These are phyloP conservation scores for Eonycteris spelaea DNA, from an alignment of 2,113 vertebrate species.

Conservation along the genomic window DNA sequence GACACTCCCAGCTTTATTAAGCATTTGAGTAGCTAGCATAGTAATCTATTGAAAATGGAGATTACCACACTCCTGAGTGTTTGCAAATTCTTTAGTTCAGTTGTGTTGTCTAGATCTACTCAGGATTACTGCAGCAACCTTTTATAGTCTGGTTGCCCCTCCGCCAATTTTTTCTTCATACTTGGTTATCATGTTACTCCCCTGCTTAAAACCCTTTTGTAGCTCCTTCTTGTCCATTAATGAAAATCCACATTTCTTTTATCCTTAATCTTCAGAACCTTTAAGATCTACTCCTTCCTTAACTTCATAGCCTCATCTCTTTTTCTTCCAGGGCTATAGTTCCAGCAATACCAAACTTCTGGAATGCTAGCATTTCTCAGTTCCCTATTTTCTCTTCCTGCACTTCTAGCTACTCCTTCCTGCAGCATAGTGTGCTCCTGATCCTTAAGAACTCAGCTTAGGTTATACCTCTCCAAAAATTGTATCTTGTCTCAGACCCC, in stretches of 20 bases:
- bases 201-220: background rate
- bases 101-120: background rate
- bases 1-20: background rate
- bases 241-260: background rate
- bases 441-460: background rate
- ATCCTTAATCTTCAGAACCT: background rate
- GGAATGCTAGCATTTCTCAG: background rate
- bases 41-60: background rate
- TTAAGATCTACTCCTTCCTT: background rate
- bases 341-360: background rate
- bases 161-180: background rate
- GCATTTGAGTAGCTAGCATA: background rate
- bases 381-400: background rate
- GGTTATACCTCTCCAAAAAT: background rate
- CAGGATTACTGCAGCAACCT: background rate
- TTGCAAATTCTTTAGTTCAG: background rate
- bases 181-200: background rate
- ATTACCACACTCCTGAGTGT: background rate
- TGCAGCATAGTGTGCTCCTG: background rate
- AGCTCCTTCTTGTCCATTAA: constrained; percentile 4
- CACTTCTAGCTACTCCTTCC: background rate
- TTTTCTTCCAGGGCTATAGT: background rate
- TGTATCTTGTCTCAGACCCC: background rate
- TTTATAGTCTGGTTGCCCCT: background rate
- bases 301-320: background rate